These are phyloP conservation scores for Rhimphoctona megacephalus DNA, from an alignment of 2,888 invertebrate species.

Conservation along the genomic window DNA sequence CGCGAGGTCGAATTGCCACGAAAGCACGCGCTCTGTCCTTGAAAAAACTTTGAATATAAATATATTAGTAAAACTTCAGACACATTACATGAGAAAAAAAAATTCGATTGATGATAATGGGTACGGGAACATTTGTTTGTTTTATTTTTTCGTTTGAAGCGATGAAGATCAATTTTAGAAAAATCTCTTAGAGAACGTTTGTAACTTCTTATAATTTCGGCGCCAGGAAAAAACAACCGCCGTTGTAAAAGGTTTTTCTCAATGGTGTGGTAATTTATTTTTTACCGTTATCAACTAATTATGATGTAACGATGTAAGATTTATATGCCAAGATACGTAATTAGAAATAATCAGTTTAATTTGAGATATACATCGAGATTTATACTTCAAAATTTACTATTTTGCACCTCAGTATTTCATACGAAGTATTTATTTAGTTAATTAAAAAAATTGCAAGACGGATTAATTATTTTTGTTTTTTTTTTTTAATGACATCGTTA, in stretches of 20 bases:
- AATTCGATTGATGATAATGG: neutral
- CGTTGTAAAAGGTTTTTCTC: neutral
- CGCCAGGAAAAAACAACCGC: neutral
- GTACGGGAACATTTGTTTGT: neutral
- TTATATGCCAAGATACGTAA: neutral
- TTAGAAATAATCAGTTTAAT: neutral
- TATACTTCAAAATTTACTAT: neutral
- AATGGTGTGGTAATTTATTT: neutral
- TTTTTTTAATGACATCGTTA: neutral
- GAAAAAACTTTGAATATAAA: neutral
- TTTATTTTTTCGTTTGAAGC: neutral
- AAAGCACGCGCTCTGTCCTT: slow-evolving; percentile 40
- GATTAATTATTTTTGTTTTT: neutral
- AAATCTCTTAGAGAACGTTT: neutral
- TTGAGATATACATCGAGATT: neutral
- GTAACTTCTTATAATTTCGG: neutral
- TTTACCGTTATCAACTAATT: slow-evolving; percentile 1
- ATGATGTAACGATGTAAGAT: neutral
- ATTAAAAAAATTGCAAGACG: neutral
- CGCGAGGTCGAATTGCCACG: slow-evolving; percentile 60
- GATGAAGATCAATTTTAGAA: neutral
- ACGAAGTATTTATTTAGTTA: neutral
- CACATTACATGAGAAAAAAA: neutral
- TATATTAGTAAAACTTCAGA: neutral
- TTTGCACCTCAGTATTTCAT: neutral